Evolutionary conservation across 1,140 invertebrate genomes (phyloP), one percentile per base, ranked within the genome.

Genomic region (Mactra quadrangularis): DNA sequence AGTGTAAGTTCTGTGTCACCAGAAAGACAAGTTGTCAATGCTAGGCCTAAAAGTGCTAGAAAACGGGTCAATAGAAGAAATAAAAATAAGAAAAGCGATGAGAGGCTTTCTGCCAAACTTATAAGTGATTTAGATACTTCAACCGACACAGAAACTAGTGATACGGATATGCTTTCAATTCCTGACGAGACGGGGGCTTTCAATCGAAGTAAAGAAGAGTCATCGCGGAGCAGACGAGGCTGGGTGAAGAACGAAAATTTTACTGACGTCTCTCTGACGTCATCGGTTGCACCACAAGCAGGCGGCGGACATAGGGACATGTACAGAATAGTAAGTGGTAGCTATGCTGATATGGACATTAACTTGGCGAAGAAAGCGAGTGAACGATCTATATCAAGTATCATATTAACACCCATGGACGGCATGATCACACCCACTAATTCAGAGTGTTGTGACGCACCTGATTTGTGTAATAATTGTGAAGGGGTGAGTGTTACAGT

Each of bases 341-440:
- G 72, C 22, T 85, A 77, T 60, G 52, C 52, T 27, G 82, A 85
- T 72, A 83, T 83, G 64, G 88, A 87, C 52, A 82, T 86, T 13
- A 85, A 88, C 62, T 70, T 89, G 59, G 84, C 86, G 59, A 89
- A 89, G 85, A 89, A 89, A 79, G 88, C 87, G 55, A 89, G 88
- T 83, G 88, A 89, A 78, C 79, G 87, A 52, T 89, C 88, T 64
- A 89, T 89, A 82, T 89, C 88, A 74, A 89, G 88, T 74, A 89
- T 89, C 53, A 79, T 89, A 85, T 84, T 89, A 88, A 87, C 85
- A 77, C 85, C 87, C 59, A 31, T 82, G 82, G 87, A 87, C 76
- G 85, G 85, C 35, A 55, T 83, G 53, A 41, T 25, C 35, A 78
- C 76, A n/a, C 84, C 88, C 72, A 88, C 87, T 89, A 89, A 88